Percentiles rank a stretch among this genome's conserved stretches.
Evolutionary conservation across 2,797 vertebrate species (phyloP).

Genomic region (Protonibea diacanthus): DNA sequence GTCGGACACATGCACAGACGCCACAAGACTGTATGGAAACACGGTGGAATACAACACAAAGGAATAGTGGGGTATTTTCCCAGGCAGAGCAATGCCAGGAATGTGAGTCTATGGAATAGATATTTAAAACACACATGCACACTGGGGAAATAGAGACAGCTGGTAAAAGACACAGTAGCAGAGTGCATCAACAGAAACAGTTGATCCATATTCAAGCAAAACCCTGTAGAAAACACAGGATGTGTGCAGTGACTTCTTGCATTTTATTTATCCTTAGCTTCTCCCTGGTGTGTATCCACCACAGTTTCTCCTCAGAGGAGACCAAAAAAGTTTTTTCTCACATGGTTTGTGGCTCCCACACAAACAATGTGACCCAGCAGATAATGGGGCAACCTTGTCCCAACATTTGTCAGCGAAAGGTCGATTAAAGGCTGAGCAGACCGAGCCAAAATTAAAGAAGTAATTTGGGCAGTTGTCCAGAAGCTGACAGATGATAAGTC

Average conservation of each 20-base stretch:
- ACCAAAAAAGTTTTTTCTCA: constrained; percentile 28
- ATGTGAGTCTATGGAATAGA: constrained; percentile 59
- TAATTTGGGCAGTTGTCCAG: neutral
- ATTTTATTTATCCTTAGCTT: constrained; percentile 40
- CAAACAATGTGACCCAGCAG: neutral
- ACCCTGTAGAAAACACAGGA: constrained; percentile 55
- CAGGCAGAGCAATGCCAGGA: constrained; percentile 46
- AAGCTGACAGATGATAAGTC: constrained; percentile 19
- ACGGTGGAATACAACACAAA: neutral
- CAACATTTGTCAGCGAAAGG: neutral
- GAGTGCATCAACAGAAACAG: constrained; percentile 60
- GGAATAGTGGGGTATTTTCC: constrained; percentile 44
- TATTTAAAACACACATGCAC: constrained; percentile 50
- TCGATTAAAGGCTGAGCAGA: neutral
- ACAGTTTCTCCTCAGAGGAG: constrained; percentile 28
- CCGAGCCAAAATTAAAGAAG: constrained; percentile 2
- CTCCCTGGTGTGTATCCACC: constrained; percentile 32
- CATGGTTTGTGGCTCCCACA: constrained; percentile 1
- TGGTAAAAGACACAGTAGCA: constrained; percentile 60
- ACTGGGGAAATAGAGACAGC: constrained; percentile 56
- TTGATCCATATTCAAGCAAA: constrained; percentile 60
- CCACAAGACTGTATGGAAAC: constrained; percentile 21
- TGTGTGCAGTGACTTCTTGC: constrained; percentile 27
- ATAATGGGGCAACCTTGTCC: neutral
- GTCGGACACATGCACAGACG: neutral